These are phyloP conservation scores for Cartodere bifasciata DNA, from an alignment of 2,888 invertebrate genomes.

Conservation along the genomic window DNA sequence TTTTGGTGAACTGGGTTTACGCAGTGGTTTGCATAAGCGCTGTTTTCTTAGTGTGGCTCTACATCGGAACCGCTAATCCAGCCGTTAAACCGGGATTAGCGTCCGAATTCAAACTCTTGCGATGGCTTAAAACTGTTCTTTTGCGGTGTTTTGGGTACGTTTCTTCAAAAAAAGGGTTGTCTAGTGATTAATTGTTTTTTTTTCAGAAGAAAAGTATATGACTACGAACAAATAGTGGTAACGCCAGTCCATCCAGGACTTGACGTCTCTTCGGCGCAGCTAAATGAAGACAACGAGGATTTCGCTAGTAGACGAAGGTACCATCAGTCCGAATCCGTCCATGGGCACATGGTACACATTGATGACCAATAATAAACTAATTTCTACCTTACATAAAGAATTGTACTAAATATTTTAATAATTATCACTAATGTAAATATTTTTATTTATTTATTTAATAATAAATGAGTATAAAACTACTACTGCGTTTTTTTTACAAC, in stretches of 20 bases:
- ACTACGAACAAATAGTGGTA: slow-evolving; percentile 78
- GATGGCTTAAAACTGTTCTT: slow-evolving; percentile 61
- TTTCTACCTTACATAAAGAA: too few relatives aligned
- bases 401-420: too few relatives aligned
- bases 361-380: slow-evolving; percentile 28
- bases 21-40: slow-evolving; percentile 72
- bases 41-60: slow-evolving; percentile 79
- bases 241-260: slow-evolving; percentile 71
- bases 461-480: too few relatives aligned
- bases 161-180: too few relatives aligned
- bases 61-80: slow-evolving; percentile 90
- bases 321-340: slow-evolving; percentile 79
- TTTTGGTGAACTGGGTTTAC: slow-evolving; percentile 88
- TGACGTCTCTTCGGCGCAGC: slow-evolving; percentile 68
- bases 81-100: slow-evolving; percentile 88
- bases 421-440: too few relatives aligned
- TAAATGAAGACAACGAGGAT: slow-evolving; percentile 92
- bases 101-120: slow-evolving; percentile 67
- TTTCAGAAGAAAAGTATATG: slow-evolving; percentile 59
- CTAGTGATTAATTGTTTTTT: too few relatives aligned
- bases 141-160: slow-evolving; percentile 65
- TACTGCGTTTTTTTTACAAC: too few relatives aligned
- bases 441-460: too few relatives aligned
- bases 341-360: slow-evolving; percentile 52
- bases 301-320: slow-evolving; percentile 85